These are phyloP conservation scores for Platalea minor DNA, from an alignment of 2,797 vertebrate species.

Conservation along the genomic window DNA sequence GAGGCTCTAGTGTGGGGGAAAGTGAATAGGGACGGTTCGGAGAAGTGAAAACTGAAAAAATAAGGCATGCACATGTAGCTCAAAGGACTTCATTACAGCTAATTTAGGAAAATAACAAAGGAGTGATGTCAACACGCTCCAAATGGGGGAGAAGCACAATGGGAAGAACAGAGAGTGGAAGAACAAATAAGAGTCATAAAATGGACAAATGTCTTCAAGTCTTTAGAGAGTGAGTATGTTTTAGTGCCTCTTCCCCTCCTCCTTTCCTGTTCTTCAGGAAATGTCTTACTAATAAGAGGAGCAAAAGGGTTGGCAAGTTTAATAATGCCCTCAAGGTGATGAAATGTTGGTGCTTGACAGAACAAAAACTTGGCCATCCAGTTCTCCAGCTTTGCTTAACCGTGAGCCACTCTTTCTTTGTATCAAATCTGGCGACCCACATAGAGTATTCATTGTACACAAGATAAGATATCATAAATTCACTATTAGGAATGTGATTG, in stretches of 20 bases:
- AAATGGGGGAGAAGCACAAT: conserved; percentile 25
- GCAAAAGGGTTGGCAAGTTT: conserved; percentile 56
- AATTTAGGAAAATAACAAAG: conserved; percentile 67
- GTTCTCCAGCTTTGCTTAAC: conserved; percentile 35
- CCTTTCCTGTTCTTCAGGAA: conserved; percentile 61
- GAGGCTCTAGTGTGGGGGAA: neutral
- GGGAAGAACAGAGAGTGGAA: conserved; percentile 28
- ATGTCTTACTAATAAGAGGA: conserved; percentile 34
- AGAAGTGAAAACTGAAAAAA: conserved; percentile 34
- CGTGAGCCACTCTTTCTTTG: neutral
- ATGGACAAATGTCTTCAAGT: conserved; percentile 33
- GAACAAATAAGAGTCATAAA: conserved; percentile 54
- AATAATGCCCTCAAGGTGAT: conserved; percentile 57
- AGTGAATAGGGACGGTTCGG: neutral
- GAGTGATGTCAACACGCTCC: conserved; percentile 32
- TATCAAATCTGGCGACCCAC: conserved; percentile 22
- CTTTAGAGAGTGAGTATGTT: conserved; percentile 17
- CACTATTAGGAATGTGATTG: conserved; percentile 12
- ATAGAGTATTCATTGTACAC: neutral
- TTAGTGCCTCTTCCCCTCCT: conserved; percentile 18
- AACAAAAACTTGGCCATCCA: conserved; percentile 43
- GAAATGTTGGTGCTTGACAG: conserved; percentile 28
- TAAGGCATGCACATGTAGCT: conserved; percentile 29
- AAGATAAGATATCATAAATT: conserved; percentile 41
- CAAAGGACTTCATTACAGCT: conserved; percentile 63